Evolutionary conservation across 2,797 vertebrate species (phyloP).

Genomic region (Anniella stebbinsi): DNA sequence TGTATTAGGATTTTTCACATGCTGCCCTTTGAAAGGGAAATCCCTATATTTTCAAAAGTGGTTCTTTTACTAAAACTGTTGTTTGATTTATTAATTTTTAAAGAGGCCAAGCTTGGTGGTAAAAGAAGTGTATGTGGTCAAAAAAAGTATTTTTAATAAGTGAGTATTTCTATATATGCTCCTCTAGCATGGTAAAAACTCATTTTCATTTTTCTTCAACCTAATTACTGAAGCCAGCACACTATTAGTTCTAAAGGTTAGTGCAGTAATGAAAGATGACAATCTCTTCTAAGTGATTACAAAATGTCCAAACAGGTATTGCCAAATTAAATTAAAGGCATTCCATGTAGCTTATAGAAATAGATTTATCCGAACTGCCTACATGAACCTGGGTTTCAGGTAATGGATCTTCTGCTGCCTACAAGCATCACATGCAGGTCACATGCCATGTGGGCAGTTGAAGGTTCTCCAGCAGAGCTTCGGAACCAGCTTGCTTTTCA

Average conservation of each 20-base stretch:
- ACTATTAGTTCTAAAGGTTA: constrained; percentile 69
- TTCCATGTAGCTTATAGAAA: constrained; percentile 22
- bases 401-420: accelerated
- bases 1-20: not conserved
- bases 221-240: constrained; percentile 61
- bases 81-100: constrained; percentile 29
- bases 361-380: constrained; percentile 5
- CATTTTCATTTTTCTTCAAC: constrained; percentile 66
- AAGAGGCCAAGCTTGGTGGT: constrained; percentile 28
- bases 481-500: not conserved
- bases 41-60: not conserved
- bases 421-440: accelerated
- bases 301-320: constrained; percentile 46
- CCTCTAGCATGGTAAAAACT: constrained; percentile 61
- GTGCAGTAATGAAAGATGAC: constrained; percentile 72
- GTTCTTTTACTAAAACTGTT: not conserved
- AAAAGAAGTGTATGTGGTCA: constrained; percentile 42
- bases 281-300: constrained; percentile 66
- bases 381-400: accelerated
- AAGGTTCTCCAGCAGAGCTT: not conserved
- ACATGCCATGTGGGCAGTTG: not conserved
- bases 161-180: constrained; percentile 34
- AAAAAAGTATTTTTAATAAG: constrained; percentile 39
- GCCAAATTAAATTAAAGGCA: constrained; percentile 65
- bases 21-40: not conserved